Evolutionary conservation across 2,113 vertebrate species (phyloP).

Genomic region (Plectropomus leopardus): DNA sequence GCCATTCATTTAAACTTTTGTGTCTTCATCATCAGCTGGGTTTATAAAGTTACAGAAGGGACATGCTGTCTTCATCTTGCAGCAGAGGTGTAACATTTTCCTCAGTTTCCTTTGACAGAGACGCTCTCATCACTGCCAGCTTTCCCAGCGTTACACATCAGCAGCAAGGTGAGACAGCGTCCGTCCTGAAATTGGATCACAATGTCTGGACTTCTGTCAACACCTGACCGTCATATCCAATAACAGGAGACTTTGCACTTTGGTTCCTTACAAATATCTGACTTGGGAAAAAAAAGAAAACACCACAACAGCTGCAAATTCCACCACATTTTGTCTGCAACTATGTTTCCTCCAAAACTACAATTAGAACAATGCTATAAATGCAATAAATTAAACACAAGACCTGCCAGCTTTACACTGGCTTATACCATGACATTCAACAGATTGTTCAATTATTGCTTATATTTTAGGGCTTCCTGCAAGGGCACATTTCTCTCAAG

Average conservation of each 20-base stretch:
- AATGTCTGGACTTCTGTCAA: conserved; percentile 38
- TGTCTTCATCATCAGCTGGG: neutral
- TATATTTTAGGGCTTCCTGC: conserved; percentile 48
- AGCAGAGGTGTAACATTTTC: conserved; percentile 28
- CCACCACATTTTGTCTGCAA: neutral
- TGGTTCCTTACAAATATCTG: neutral
- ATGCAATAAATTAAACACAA: neutral
- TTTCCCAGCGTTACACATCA: conserved; percentile 70
- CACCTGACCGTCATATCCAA: conserved; percentile 18
- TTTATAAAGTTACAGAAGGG: conserved; percentile 14
- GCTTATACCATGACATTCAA: conserved; percentile 31
- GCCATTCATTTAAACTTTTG: conserved; percentile 1
- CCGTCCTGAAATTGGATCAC: conserved; percentile 39
- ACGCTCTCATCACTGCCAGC: conserved; percentile 61
- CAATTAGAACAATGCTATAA: neutral
- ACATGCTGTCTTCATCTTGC: conserved; percentile 12
- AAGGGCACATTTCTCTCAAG: conserved; percentile 54
- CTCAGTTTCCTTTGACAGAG: conserved; percentile 49
- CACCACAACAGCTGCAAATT: neutral
- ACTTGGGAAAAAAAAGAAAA: neutral
- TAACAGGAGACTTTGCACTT: neutral
- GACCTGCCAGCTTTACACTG: neutral
- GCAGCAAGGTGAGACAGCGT: conserved; percentile 56
- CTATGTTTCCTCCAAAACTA: neutral
- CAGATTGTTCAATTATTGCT: conserved; percentile 57